Percentiles rank a stretch among this genome's conserved stretches.
phyloP scores from a whole-genome alignment of 2,113 vertebrate genomes.

The Chaenogobius annularis region DNA sequence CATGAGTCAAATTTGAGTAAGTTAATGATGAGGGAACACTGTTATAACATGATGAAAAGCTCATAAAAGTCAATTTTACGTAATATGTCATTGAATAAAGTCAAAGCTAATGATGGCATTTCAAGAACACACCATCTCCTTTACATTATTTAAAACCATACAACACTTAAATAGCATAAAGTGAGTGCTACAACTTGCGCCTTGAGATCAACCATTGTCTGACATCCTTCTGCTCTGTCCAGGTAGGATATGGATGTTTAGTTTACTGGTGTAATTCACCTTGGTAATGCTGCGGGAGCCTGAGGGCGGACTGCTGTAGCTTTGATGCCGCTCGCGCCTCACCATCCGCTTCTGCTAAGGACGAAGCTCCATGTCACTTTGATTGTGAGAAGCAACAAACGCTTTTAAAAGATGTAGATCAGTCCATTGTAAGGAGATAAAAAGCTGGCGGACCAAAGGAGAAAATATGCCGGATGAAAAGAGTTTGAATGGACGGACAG shows the following conservation, averaged over 20 bases:
- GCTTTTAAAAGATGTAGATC: constrained; percentile 64
- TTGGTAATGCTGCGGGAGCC: constrained; percentile 53
- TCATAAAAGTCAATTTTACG: too few species aligned
- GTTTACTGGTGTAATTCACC: constrained; percentile 25
- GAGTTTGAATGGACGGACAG: constrained; percentile 49
- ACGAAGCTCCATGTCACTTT: constrained; percentile 56
- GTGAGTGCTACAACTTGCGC: too few species aligned
- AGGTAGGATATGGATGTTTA: constrained; percentile 23
- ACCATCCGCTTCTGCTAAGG: constrained; percentile 55
- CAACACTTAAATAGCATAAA: background rate
- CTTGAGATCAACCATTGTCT: background rate
- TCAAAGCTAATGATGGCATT: background rate
- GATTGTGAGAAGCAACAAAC: constrained; percentile 67
- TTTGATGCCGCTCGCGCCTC: constrained; percentile 71
- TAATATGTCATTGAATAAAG: too few species aligned
- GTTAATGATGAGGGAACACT: too few species aligned
- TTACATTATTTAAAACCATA: background rate
- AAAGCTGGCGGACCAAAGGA: constrained; percentile 65
- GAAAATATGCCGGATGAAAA: constrained; percentile 72
- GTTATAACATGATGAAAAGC: too few species aligned
- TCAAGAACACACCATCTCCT: background rate
- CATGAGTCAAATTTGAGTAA: too few species aligned
- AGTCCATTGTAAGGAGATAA: constrained; percentile 72
- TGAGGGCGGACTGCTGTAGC: constrained; percentile 68
- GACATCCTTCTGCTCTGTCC: constrained; percentile 39